phyloP scores from a whole-genome alignment of 2,113 vertebrate genomes.

The Tachuris rubrigastra region DNA sequence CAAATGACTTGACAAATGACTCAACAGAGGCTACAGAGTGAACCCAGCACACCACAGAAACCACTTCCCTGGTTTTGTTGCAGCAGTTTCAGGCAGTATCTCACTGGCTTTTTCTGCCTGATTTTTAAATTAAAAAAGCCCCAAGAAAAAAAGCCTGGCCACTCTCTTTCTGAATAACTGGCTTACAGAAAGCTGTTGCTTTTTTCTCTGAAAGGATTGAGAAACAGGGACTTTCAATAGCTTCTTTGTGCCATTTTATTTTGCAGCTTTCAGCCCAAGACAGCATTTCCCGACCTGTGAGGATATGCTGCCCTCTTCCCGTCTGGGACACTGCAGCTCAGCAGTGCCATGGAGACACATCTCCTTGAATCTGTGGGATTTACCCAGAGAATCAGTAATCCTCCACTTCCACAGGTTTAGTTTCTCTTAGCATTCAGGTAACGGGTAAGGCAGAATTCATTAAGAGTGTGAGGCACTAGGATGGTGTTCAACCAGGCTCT shows the following conservation, averaged over 20 bases:
- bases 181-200: constrained; percentile 8
- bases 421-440: neutral
- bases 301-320: constrained; percentile 65
- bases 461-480: accelerated
- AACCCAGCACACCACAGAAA: neutral
- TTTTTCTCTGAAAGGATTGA: constrained; percentile 16
- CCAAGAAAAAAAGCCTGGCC: neutral
- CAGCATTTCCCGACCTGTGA: constrained; percentile 38
- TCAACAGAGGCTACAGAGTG: neutral
- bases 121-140: neutral
- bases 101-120: neutral
- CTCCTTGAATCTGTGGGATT: neutral
- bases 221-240: constrained; percentile 43
- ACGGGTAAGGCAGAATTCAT: neutral
- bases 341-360: neutral
- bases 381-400: neutral
- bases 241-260: constrained; percentile 49
- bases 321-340: neutral
- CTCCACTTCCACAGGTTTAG: neutral
- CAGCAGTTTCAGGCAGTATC: neutral
- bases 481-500: neutral
- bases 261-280: constrained; percentile 26
- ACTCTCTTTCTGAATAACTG: constrained; percentile 29
- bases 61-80: neutral
- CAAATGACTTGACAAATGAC: neutral